A percentile compares a stretch with the other conserved stretches of the same genome.
These are phyloP conservation scores for Cryptotis parvus DNA, from an alignment of 2,113 vertebrate species.

Conservation along the genomic window DNA sequence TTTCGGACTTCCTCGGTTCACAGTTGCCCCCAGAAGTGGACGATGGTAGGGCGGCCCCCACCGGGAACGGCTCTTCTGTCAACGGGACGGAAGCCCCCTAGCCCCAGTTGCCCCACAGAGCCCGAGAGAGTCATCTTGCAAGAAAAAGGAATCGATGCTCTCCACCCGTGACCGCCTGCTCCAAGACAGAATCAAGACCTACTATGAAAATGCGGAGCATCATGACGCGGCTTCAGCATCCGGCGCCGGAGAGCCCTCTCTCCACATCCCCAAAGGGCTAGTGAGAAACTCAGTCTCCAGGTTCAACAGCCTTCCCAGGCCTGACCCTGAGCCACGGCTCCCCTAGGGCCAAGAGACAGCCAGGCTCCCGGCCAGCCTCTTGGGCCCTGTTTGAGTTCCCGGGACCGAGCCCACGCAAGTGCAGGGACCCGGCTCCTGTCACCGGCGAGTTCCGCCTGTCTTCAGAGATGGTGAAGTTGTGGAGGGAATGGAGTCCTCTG, in stretches of 20 bases:
- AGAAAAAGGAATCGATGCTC: constrained; percentile 89
- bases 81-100: constrained; percentile 25
- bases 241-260: constrained; percentile 95
- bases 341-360: constrained; percentile 44
- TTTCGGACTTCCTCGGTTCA: constrained; percentile 43
- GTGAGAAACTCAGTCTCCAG: constrained; percentile 93
- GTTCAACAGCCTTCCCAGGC: constrained; percentile 88
- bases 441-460: constrained; percentile 88
- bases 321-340: constrained; percentile 67
- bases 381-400: constrained; percentile 90
- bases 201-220: constrained; percentile 93
- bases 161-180: constrained; percentile 93
- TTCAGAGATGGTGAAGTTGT: constrained; percentile 89
- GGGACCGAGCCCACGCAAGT: constrained; percentile 77
- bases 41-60: fast-evolving
- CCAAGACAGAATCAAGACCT: constrained; percentile 94
- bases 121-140: constrained; percentile 65
- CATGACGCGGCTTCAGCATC: constrained; percentile 92
- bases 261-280: constrained; percentile 95
- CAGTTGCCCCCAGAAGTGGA: neutral
- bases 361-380: constrained; percentile 81
- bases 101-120: constrained; percentile 70
- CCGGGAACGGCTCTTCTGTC: constrained; percentile 37
- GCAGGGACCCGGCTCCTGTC: constrained; percentile 50
- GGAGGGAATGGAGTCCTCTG: constrained; percentile 88